Base-by-base conservation (phyloP, 1,140 invertebrate genomes). In the Spodoptera frugiperda region DNA sequence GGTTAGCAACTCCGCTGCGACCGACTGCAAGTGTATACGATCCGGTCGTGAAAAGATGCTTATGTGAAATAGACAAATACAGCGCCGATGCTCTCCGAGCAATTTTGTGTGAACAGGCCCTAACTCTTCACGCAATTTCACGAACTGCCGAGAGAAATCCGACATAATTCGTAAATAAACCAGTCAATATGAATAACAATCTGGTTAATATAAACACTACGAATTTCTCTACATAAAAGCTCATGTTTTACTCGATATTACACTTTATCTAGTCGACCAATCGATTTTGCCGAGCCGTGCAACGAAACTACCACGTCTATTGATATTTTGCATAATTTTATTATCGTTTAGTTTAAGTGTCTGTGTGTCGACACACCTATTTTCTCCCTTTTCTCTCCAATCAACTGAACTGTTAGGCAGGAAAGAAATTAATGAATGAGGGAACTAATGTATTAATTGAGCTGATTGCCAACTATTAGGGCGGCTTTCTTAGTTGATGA, bases 351-450 rank as follows among this genome's bases (percentile, higher is more conserved):
- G n/a, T 68, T 48, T 53, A 11, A 2, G 2, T 2, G 25, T 19
- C 65, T 9, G 48, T 68, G 48, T 68, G 65, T 68, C 19, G 14
- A 17, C 14, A 3, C 39, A 48, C n/a, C 63, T 19, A 87, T 85
- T 87, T 87, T 84, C 83, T 82, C 85, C 71, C 78, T 82, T 85
- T n/a, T 85, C 82, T 80, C 79, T 79, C 80, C 84, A 86, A 86
- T 81, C 80, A 84, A 84, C 78, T 30, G 82, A 12, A 17, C 33
- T 33, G 17, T 61, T 61, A 33, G 33, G 33, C 0, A 25, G 39
- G 0, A 65, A 65, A 25, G 19, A 49, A 67, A 49, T 46, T 48
- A 67, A 67, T 67, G 63, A 67, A 19, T 67, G 48, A 8, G 44
- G 3, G 10, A 67, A 65, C 21, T 61, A 10, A 8, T 44, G 15